These are phyloP conservation scores for Clarias gariepinus DNA, from an alignment of 2,113 vertebrate species.

Conservation along the genomic window DNA sequence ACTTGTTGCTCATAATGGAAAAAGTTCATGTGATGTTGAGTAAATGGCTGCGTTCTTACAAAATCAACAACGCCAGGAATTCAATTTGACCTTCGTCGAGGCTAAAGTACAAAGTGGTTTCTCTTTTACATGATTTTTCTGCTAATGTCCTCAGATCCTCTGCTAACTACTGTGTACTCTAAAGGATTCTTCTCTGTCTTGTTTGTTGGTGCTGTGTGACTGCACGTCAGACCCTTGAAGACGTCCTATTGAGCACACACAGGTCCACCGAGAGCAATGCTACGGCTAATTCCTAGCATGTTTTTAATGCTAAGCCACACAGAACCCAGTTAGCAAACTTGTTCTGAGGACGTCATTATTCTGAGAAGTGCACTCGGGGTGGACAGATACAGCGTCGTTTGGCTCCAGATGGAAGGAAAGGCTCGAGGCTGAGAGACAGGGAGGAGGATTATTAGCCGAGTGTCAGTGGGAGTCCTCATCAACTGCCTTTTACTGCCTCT, in stretches of 20 bases:
- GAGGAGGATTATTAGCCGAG: constrained; percentile 41
- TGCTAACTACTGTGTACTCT: no score
- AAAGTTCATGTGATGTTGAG: background rate
- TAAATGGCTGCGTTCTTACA: background rate
- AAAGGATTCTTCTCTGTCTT: background rate
- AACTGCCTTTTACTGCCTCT: constrained; percentile 36
- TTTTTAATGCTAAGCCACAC: background rate
- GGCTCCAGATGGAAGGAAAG: constrained; percentile 38
- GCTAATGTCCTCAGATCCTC: background rate
- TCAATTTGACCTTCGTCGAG: background rate
- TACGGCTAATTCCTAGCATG: background rate
- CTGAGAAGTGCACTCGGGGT: background rate
- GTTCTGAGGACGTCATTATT: background rate
- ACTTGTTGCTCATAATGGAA: background rate
- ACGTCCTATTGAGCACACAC: background rate
- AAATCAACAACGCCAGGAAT: background rate
- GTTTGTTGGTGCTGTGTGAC: background rate
- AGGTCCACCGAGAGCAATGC: background rate
- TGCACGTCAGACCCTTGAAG: background rate
- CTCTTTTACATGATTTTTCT: background rate
- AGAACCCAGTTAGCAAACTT: background rate
- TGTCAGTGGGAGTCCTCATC: constrained; percentile 48
- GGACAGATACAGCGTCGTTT: background rate
- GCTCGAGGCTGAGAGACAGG: constrained; percentile 27
- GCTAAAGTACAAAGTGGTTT: background rate